Conservation (phyloP, 2,797 vertebrate genomes). For the Phataginus tricuspis region DNA sequence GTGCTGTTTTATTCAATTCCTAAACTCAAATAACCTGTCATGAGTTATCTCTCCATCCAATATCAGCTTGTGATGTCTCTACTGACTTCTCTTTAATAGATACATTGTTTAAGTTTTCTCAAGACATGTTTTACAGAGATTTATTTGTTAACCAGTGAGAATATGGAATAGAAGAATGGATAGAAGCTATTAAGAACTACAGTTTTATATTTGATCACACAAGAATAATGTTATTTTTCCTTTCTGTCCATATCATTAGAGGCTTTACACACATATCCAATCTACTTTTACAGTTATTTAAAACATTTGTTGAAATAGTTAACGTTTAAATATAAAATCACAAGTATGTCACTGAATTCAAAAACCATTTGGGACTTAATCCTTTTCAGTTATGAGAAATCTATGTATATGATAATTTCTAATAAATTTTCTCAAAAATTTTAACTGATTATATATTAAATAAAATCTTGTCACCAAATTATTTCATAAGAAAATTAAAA, state of each 20-base stretch:
- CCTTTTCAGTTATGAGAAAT: background rate
- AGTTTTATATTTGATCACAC: background rate
- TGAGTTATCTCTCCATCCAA: background rate
- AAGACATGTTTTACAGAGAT: background rate
- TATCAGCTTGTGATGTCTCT: background rate
- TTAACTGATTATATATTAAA: background rate
- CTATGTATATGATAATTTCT: background rate
- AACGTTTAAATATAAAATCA: background rate
- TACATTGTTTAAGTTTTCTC: background rate
- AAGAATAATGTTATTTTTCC: background rate
- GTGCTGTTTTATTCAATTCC: background rate
- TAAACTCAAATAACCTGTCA: background rate
- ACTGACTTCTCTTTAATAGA: background rate
- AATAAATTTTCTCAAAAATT: background rate
- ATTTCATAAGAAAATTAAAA: background rate
- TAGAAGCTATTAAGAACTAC: background rate
- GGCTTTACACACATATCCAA: background rate
- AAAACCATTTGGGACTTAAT: background rate
- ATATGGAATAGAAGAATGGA: background rate
- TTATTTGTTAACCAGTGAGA: background rate
- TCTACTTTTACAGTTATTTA: background rate
- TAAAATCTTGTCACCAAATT: background rate
- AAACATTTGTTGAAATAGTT: background rate
- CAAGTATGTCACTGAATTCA: background rate
- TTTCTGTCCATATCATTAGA: background rate